Evolutionary conservation across 2,113 vertebrate genomes (phyloP).

Genomic region (Cebidichthys violaceus): DNA sequence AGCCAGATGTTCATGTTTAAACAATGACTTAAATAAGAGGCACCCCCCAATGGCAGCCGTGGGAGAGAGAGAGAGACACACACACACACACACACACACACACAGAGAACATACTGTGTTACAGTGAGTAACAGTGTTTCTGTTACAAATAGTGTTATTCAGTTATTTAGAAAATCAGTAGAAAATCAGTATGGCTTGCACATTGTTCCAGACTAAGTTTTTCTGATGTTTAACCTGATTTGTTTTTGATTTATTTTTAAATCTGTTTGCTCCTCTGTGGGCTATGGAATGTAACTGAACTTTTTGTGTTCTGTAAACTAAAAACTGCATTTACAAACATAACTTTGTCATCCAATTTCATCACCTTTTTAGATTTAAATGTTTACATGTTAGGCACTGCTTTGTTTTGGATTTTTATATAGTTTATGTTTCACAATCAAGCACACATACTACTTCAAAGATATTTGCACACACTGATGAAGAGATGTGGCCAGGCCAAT

Average conservation of each 20-base stretch:
- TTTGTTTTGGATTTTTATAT: neutral
- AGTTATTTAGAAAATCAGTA: neutral
- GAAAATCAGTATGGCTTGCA: neutral
- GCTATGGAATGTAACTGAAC: neutral
- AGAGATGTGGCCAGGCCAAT: no score
- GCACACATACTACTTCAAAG: neutral
- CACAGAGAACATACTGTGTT: neutral
- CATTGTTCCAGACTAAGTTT: neutral
- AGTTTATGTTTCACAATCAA: neutral
- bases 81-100: no score
- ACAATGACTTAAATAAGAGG: constrained; percentile 54
- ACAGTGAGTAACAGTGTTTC: neutral
- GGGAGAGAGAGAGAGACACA: neutral
- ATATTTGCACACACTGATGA: neutral
- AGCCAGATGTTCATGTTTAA: constrained; percentile 68
- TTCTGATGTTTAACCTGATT: neutral
- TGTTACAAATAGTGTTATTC: neutral
- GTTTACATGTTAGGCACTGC: neutral
- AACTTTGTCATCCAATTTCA: neutral
- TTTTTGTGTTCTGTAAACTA: neutral
- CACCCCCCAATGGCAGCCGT: constrained; percentile 5
- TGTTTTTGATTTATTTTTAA: neutral
- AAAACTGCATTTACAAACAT: neutral
- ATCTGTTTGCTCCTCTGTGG: neutral
- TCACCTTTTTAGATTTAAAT: neutral